Evolutionary conservation across 2,888 invertebrate genomes (phyloP), one percentile per base, ranked within the genome.

Genomic region (Frankliniella fusca): DNA sequence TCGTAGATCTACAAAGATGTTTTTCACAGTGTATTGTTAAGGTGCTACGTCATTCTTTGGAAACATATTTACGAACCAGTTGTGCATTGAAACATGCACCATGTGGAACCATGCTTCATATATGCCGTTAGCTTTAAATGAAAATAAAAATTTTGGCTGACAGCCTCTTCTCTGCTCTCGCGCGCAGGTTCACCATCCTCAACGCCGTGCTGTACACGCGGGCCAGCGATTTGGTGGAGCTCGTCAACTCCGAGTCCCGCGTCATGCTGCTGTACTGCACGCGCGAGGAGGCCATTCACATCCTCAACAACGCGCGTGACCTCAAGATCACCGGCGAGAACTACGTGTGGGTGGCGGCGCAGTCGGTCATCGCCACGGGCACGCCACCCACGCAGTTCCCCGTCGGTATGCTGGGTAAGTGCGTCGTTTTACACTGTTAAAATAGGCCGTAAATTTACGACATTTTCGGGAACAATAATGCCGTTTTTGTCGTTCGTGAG

Each of bases 281-380:
- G 48, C 91, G 94, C 83, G 94, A 95, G 87, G 97, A 97, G 88
- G 97, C 96, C 38, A 93, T 93, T 83, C 92, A 93, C 86, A 97
- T 97, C 85, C 90, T 97, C 85, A 90, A 91, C 54, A 93, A 93
- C 50, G 96, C 96, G 5, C 90, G 92, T 83, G 93, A 93, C 85
- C 90, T 93, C 85, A 94, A 94, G 85, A 92, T 96, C 84, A 95
- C 94, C 8, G 95, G 95, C 12, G 96, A 97, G 88, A 97, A 97
- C 88, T 97, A 97, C 88, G 95, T 98, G 15, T 98, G 98, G 98
- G 96, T 98, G 83, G 97, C 97, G 28, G 97, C 97, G 81, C 97
- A 98, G 88, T 96, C 95, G 87, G 97, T 97, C 85, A 94, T 97
- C 83, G 95, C 95, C 86, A 94, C 94, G 85, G 91, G 93, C 86